A percentile compares a stretch with the other conserved stretches of the same genome.
Conservation (phyloP, 2,888 invertebrate genomes). For the Idaea biselata region DNA sequence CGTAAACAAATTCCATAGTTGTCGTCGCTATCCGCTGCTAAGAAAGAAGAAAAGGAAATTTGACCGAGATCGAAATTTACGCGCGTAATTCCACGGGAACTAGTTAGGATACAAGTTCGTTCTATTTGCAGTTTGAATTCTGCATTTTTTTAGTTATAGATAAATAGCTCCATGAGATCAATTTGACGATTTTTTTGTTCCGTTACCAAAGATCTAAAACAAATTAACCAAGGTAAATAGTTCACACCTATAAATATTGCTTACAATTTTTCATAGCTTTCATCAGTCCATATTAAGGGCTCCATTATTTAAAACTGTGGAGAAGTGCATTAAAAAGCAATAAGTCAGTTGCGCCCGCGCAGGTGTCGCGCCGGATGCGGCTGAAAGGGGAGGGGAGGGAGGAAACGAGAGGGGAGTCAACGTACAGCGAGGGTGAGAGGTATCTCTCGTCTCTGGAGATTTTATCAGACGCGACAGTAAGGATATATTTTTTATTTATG, state of each 20-base stretch:
- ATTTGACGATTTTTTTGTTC: neutral
- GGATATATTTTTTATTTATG: neutral
- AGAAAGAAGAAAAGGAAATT: too few species aligned
- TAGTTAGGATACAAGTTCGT: too few species aligned
- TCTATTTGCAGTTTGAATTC: too few species aligned
- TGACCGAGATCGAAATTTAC: too few species aligned
- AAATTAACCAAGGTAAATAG: neutral
- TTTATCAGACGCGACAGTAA: constrained; percentile 27
- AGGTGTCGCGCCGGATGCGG: constrained; percentile 75
- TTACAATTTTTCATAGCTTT: constrained; percentile 51
- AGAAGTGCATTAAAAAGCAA: constrained; percentile 70
- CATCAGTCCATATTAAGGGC: constrained; percentile 59
- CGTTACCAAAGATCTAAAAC: neutral
- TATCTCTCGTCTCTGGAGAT: constrained; percentile 33
- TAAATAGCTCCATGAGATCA: too few species aligned
- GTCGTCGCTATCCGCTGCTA: too few species aligned
- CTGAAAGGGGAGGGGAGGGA: constrained; percentile 50
- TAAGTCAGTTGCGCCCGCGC: constrained; percentile 67
- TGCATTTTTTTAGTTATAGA: too few species aligned
- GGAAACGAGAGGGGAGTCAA: constrained; percentile 22
- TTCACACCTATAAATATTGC: constrained; percentile 10
- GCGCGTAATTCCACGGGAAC: too few species aligned
- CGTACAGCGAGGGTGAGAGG: constrained; percentile 47
- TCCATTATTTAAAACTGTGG: constrained; percentile 59
- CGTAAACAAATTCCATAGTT: too few species aligned